Evolutionary conservation across 2,888 invertebrate species (phyloP).

Genomic region (Tuberolachnus salignus): DNA sequence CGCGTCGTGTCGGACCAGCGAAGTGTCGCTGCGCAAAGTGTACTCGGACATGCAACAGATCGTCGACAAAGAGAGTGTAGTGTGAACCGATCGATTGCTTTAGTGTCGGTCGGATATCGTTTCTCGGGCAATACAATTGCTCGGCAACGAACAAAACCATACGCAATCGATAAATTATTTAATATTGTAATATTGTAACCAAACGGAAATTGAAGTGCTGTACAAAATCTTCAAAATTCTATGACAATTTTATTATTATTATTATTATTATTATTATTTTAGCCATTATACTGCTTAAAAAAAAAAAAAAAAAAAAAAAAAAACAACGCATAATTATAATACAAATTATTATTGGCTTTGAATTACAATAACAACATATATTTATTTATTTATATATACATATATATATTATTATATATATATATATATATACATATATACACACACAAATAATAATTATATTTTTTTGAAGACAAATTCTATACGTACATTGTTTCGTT

Average conservation of each 20-base stretch:
- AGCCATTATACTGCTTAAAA: constrained; percentile 36
- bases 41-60: constrained; percentile 66
- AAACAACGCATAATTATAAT: constrained; percentile 16
- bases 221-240: constrained; percentile 27
- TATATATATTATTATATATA: constrained; percentile 19
- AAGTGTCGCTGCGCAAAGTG: constrained; percentile 67
- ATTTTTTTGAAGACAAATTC: constrained; percentile 23
- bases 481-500: constrained; percentile 19
- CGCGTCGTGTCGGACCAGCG: constrained; percentile 73
- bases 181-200: constrained; percentile 14
- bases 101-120: background rate
- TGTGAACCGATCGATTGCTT: constrained; percentile 63
- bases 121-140: background rate
- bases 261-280: background rate
- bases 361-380: constrained; percentile 2
- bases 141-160: constrained; percentile 13
- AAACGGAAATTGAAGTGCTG: constrained; percentile 14
- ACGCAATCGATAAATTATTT: constrained; percentile 22
- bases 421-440: constrained; percentile 24
- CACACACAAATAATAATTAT: constrained; percentile 2
- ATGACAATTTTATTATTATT: constrained; percentile 30
- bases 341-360: constrained; percentile 20
- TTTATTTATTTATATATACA: constrained; percentile 15
- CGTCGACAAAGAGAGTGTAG: constrained; percentile 69
- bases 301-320: constrained; percentile 15